phyloP scores from a whole-genome alignment of 2,888 invertebrate genomes.

The Ctena decussata region DNA sequence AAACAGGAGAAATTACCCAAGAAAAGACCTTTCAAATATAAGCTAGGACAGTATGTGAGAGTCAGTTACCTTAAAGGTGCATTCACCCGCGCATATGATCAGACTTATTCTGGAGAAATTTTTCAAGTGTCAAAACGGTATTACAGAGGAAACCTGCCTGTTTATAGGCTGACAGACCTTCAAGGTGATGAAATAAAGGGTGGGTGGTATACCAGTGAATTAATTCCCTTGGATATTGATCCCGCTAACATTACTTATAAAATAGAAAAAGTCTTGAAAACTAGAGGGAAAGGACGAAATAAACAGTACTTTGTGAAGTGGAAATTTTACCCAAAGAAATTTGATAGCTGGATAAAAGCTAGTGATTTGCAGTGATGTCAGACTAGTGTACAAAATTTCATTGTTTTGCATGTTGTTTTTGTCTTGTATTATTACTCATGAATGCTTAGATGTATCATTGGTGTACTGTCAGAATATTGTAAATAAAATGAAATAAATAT shows the following conservation, averaged over 20 bases:
- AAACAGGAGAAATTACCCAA: background rate
- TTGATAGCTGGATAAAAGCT: slow-evolving; percentile 28
- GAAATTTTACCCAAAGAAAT: slow-evolving; percentile 44
- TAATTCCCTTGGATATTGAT: slow-evolving; percentile 29
- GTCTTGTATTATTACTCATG: too few relatives aligned
- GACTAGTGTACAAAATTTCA: background rate
- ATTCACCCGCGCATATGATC: slow-evolving; percentile 46
- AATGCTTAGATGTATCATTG: background rate
- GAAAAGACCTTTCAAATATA: slow-evolving; percentile 22
- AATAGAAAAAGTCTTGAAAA: slow-evolving; percentile 32
- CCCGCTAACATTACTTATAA: slow-evolving; percentile 23
- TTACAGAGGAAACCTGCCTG: slow-evolving; percentile 15
- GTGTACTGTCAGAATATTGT: background rate
- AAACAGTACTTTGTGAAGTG: slow-evolving; percentile 39
- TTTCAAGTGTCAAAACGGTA: slow-evolving; percentile 1
- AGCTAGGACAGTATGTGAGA: slow-evolving; percentile 33
- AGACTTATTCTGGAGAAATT: slow-evolving; percentile 43
- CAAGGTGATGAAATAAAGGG: slow-evolving; percentile 37
- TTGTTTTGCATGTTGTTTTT: too few relatives aligned
- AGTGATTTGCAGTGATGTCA: slow-evolving; percentile 23
- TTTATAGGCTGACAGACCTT: slow-evolving; percentile 36
- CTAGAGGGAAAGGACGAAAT: slow-evolving; percentile 23
- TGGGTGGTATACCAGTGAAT: slow-evolving; percentile 37
- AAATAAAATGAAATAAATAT: too few relatives aligned
- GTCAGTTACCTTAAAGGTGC: slow-evolving; percentile 29